Evolutionary conservation across 2,888 invertebrate genomes (phyloP).

Genomic region (Pyrocoelia pectoralis): DNA sequence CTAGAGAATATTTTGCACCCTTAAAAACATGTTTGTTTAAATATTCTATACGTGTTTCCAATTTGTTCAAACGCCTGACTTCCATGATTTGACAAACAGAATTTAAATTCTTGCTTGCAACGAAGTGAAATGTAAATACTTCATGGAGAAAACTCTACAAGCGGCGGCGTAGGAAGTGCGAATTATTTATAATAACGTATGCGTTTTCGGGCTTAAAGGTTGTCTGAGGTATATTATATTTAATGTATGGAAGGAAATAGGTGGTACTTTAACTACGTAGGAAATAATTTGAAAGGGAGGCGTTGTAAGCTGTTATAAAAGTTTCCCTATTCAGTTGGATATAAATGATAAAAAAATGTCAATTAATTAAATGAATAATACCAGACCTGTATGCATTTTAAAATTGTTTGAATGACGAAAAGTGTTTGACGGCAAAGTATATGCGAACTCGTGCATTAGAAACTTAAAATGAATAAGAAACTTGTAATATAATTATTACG

Average conservation of each 20-base stretch:
- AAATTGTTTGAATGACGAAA: no score
- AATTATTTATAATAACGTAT: slow-evolving; percentile 52
- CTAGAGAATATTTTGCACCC: slow-evolving; percentile 19
- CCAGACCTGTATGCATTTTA: no score
- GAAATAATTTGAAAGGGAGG: neutral
- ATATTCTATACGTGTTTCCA: slow-evolving; percentile 36
- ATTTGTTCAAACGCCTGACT: slow-evolving; percentile 39
- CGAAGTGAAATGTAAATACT: slow-evolving; percentile 51
- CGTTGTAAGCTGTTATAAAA: neutral
- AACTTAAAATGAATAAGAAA: no score
- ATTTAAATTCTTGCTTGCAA: slow-evolving; percentile 47
- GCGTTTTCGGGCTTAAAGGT: slow-evolving; percentile 41
- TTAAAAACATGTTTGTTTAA: slow-evolving; percentile 34
- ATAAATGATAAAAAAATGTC: no score
- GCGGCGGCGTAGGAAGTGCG: slow-evolving; percentile 44
- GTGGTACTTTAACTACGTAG: neutral
- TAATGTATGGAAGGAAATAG: neutral
- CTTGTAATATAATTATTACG: no score
- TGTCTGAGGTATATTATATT: slow-evolving; percentile 1
- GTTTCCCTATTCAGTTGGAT: no score
- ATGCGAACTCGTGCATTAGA: no score
- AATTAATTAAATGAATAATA: no score
- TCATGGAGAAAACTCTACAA: slow-evolving; percentile 48
- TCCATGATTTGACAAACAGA: slow-evolving; percentile 51
- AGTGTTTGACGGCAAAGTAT: no score